Percentiles rank a stretch among this genome's conserved stretches.
Evolutionary conservation across 2,888 invertebrate species (phyloP).

Genomic region (Gnatocerus cornutus): DNA sequence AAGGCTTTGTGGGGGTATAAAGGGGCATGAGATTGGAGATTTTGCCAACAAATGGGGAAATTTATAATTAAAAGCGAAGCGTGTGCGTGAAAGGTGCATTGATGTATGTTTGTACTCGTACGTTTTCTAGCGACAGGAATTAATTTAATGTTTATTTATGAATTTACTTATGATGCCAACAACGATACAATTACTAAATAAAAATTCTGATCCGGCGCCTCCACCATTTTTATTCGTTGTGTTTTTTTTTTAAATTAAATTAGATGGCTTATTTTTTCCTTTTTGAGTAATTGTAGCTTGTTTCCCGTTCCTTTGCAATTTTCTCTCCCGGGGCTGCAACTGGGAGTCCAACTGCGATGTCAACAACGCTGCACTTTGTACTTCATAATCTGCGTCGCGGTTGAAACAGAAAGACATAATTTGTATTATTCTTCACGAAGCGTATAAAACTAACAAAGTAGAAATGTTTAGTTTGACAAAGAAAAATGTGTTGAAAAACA

Average conservation of each 20-base stretch:
- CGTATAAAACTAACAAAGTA: neutral
- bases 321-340: neutral
- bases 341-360: neutral
- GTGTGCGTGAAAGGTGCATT: neutral
- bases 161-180: no score
- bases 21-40: conserved; percentile 19
- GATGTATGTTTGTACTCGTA: neutral
- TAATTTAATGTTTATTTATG: no score
- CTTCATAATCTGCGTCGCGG: neutral
- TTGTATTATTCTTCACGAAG: neutral
- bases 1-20: conserved; percentile 22
- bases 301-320: neutral
- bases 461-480: no score
- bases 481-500: no score
- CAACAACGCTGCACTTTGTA: neutral
- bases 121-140: no score
- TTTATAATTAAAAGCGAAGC: conserved; percentile 9
- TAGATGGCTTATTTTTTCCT: no score
- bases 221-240: no score
- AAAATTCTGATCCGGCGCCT: no score
- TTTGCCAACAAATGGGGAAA: conserved; percentile 14
- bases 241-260: no score
- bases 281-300: neutral
- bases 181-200: no score
- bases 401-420: neutral